phyloP scores from a whole-genome alignment of 2,113 vertebrate genomes.

The Prionailurus bengalensis region DNA sequence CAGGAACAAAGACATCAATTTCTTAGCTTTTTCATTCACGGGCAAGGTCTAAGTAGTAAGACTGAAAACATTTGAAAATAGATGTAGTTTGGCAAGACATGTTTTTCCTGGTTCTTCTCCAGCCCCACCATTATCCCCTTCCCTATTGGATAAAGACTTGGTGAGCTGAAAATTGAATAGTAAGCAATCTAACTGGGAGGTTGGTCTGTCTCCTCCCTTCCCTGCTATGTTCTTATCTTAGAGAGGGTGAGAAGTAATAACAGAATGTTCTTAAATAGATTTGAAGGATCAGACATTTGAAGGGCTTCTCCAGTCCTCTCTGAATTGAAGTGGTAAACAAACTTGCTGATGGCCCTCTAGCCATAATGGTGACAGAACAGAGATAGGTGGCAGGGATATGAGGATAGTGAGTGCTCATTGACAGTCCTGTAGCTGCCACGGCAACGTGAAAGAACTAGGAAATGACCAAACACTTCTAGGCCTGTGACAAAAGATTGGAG shows the following conservation, averaged over 20 bases:
- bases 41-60: not conserved
- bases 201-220: not conserved
- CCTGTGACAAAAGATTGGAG: not conserved
- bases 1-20: not conserved
- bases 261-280: not conserved
- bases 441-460: not conserved
- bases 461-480: not conserved
- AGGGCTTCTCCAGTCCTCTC: not conserved
- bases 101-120: not conserved
- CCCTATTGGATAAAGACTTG: not conserved
- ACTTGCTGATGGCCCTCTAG: not conserved
- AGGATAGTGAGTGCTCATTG: accelerated
- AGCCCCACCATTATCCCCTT: not conserved
- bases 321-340: not conserved
- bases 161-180: not conserved
- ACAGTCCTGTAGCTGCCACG: not conserved
- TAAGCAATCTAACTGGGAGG: not conserved
- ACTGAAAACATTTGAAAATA: not conserved
- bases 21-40: not conserved
- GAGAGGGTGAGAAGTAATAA: not conserved
- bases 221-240: not conserved
- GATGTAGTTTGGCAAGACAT: not conserved
- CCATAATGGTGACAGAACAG: not conserved
- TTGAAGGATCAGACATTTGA: not conserved
- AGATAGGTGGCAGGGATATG: not conserved